Conservation (phyloP, 2,888 invertebrate species). For the Yponomeuta sedellus region DNA sequence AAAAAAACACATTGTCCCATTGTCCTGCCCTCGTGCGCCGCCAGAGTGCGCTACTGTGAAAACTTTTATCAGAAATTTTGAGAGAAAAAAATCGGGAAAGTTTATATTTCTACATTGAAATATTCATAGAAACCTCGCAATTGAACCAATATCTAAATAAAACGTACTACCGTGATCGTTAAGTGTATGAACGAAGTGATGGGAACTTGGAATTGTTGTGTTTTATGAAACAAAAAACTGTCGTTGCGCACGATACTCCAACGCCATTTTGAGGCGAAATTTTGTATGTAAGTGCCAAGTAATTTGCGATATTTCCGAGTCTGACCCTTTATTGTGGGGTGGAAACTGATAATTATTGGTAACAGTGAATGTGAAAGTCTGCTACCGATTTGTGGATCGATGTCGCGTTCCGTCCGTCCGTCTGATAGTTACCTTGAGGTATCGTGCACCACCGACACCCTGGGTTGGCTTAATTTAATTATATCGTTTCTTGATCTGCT, state of each 20-base stretch:
- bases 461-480: conserved; percentile 62
- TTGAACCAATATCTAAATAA: conserved; percentile 39
- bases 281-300: conserved; percentile 78
- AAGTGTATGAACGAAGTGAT: conserved; percentile 55
- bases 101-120: conserved; percentile 70
- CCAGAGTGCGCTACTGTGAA: conserved; percentile 24
- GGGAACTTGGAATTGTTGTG: conserved; percentile 24
- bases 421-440: neutral
- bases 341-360: conserved; percentile 38
- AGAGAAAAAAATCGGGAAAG: conserved; percentile 56
- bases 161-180: conserved; percentile 48
- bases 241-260: conserved; percentile 75
- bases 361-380: conserved; percentile 41
- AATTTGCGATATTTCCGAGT: conserved; percentile 71
- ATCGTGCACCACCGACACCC: conserved; percentile 24
- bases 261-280: conserved; percentile 79
- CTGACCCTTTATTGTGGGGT: conserved; percentile 37
- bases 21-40: conserved; percentile 11
- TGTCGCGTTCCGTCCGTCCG: conserved; percentile 23
- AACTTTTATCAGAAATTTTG: conserved; percentile 22
- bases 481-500: conserved; percentile 35
- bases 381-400: conserved; percentile 29
- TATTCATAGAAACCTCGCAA: conserved; percentile 39
- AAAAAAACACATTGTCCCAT: neutral
- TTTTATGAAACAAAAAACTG: conserved; percentile 71